phyloP scores from a whole-genome alignment of 2,113 vertebrate species.

The Callipepla squamata region DNA sequence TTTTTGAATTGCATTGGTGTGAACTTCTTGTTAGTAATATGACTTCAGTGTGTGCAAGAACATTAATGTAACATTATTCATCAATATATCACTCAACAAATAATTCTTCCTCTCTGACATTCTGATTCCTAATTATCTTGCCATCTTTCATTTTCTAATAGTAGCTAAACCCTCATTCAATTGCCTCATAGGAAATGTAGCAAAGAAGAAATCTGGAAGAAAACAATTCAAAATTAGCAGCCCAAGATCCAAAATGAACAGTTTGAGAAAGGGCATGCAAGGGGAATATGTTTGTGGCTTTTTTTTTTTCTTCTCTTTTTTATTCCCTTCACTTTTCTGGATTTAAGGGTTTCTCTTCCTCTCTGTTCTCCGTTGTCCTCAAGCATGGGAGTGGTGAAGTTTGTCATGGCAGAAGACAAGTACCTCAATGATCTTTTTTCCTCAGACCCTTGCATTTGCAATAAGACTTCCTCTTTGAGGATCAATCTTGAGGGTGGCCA shows the following conservation, averaged over 20 bases:
- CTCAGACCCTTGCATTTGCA: not conserved
- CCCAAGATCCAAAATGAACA: not conserved
- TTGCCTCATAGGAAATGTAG: slow-evolving; percentile 1
- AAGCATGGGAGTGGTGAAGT: not conserved
- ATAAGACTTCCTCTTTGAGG: not conserved
- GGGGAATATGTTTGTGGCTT: not conserved
- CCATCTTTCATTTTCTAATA: slow-evolving; percentile 55
- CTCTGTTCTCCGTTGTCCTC: not conserved
- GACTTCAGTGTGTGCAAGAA: slow-evolving; percentile 19
- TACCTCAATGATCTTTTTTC: not conserved
- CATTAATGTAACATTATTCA: slow-evolving; percentile 62
- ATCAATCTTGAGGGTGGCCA: not conserved
- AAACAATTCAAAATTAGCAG: not conserved
- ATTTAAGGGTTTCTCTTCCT: not conserved
- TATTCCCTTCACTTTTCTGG: not conserved
- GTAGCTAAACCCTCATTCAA: slow-evolving; percentile 52
- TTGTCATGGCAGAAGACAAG: not conserved
- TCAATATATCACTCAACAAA: slow-evolving; percentile 73
- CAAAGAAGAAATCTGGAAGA: not conserved
- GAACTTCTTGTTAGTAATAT: slow-evolving; percentile 42
- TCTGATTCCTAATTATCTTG: slow-evolving; percentile 62
- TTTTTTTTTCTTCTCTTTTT: not conserved
- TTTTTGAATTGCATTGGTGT: slow-evolving; percentile 40
- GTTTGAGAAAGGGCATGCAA: not conserved
- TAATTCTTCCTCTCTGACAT: slow-evolving; percentile 62